phyloP scores from a whole-genome alignment of 2,888 invertebrate genomes.

The Steromphala cineraria region DNA sequence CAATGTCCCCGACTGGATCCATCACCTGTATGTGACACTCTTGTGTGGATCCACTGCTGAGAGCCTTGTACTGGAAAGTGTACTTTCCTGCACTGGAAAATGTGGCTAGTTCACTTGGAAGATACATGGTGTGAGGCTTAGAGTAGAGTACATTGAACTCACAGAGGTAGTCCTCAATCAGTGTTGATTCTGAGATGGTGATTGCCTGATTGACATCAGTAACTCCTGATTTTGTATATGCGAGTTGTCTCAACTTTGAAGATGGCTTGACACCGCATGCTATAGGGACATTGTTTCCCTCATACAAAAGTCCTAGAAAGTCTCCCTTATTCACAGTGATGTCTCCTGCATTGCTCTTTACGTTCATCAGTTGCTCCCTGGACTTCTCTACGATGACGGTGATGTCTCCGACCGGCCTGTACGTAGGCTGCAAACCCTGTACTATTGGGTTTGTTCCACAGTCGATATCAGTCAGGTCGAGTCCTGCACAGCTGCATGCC shows the following conservation, averaged over 20 bases:
- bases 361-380: slow-evolving; percentile 2
- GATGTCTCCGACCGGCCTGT: slow-evolving; percentile 26
- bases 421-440: slow-evolving; percentile 34
- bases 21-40: slow-evolving; percentile 37
- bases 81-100: slow-evolving; percentile 40
- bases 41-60: slow-evolving; percentile 13
- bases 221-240: slow-evolving; percentile 21
- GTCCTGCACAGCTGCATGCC: slow-evolving; percentile 53
- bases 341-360: slow-evolving; percentile 21
- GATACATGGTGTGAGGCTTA: slow-evolving; percentile 15
- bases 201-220: slow-evolving; percentile 33
- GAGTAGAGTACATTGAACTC: slow-evolving; percentile 49
- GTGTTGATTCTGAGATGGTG: background rate
- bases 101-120: slow-evolving; percentile 41
- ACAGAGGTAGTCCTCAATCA: slow-evolving; percentile 33
- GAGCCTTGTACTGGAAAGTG: slow-evolving; percentile 31
- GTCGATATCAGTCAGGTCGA: background rate
- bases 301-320: slow-evolving; percentile 52
- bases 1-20: slow-evolving; percentile 45
- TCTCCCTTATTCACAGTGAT: slow-evolving; percentile 44
- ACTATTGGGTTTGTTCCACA: slow-evolving; percentile 14
- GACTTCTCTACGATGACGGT: background rate
- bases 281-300: slow-evolving; percentile 33
- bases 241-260: slow-evolving; percentile 38
- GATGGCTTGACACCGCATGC: slow-evolving; percentile 36